Conservation (phyloP, 2,888 invertebrate species). For the Stratiomys singularior region DNA sequence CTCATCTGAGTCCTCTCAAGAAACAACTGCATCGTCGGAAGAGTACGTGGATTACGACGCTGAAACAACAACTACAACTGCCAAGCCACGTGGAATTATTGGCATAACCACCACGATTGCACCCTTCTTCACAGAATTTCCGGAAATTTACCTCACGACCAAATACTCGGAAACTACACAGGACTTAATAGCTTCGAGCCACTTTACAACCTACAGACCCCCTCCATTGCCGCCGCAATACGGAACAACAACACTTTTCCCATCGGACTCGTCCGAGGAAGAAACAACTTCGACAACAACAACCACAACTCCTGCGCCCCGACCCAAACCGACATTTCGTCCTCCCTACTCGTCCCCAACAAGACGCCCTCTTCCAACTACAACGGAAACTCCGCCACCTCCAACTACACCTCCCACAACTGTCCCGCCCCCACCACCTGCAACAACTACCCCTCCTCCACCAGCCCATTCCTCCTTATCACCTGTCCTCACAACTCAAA, state of each 20-base stretch:
- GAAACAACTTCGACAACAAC: constrained; percentile 39
- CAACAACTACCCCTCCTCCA: constrained; percentile 51
- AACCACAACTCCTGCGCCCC: constrained; percentile 16
- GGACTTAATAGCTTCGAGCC: constrained; percentile 54
- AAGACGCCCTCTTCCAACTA: constrained; percentile 42
- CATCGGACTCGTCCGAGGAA: constrained; percentile 38
- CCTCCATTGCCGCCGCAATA: constrained; percentile 51
- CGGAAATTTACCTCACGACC: constrained; percentile 61
- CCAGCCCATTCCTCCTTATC: neutral
- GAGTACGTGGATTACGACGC: constrained; percentile 55
- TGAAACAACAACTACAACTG: constrained; percentile 52
- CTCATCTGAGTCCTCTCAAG: neutral
- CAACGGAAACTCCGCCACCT: constrained; percentile 52
- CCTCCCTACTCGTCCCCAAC: constrained; percentile 1
- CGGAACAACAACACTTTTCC: neutral
- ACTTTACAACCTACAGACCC: constrained; percentile 58
- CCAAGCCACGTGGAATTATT: constrained; percentile 52
- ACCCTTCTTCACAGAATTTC: constrained; percentile 64
- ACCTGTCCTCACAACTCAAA: constrained; percentile 50
- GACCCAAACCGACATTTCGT: neutral
- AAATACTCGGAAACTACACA: constrained; percentile 57
- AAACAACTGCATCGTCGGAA: constrained; percentile 45
- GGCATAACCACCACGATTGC: constrained; percentile 60
- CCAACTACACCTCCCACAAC: constrained; percentile 50
- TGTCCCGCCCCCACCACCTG: constrained; percentile 48